Evolutionary conservation across 2,113 vertebrate species (phyloP).

Genomic region (Semicossyphus pulcher): DNA sequence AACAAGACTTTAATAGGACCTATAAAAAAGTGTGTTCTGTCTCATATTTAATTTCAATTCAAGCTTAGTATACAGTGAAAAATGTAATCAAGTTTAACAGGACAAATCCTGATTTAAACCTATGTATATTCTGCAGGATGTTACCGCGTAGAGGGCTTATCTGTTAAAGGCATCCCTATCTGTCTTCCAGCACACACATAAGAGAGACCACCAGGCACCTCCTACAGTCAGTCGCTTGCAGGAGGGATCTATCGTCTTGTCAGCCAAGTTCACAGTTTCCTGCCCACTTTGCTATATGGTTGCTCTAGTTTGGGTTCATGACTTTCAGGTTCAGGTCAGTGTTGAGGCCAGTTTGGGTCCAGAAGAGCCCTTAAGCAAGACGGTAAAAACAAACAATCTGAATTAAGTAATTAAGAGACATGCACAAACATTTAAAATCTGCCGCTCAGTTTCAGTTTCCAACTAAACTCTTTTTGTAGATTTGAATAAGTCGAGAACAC

Average conservation of each 20-base stretch:
- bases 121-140: no score
- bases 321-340: constrained; percentile 4
- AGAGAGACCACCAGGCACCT: constrained; percentile 4
- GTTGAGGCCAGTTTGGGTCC: constrained; percentile 4
- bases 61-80: no score
- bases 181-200: constrained; percentile 14
- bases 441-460: constrained; percentile 6
- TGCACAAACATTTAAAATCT: constrained; percentile 14
- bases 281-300: not conserved
- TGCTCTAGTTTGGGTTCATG: not conserved
- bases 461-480: not conserved
- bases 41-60: no score
- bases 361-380: not conserved
- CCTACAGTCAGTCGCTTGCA: no score
- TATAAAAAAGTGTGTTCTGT: no score
- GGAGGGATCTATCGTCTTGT: not conserved
- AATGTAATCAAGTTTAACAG: not conserved
- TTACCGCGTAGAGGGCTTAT: not conserved
- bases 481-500: constrained; percentile 2
- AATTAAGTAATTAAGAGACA: not conserved
- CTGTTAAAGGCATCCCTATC: not conserved
- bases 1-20: no score
- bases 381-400: constrained; percentile 18
- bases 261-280: not conserved
- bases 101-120: not conserved